Evolutionary conservation across 2,888 invertebrate genomes (phyloP), one percentile per base, ranked within the genome.

Genomic region (Meiosimyza platycephala): DNA sequence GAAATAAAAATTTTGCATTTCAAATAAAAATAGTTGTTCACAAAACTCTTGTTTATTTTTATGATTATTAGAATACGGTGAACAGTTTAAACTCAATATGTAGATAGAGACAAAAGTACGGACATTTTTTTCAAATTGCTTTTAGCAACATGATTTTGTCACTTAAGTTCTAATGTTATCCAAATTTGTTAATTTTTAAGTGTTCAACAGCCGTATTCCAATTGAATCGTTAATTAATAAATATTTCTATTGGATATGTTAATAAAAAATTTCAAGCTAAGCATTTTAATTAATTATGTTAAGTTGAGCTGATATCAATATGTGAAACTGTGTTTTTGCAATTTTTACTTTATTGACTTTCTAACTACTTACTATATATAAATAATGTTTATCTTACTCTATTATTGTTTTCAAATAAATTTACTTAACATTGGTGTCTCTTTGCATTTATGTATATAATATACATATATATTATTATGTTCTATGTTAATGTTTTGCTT

Each of bases 331-430:
- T 22, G 13, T 48, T 12, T 1, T 16, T 40, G 57, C 16, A 67
- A 22, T 48, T 18, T 67, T 55, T 67, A 47, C 13, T 52, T 18
- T 22, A 13, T 7, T 67, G 28, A 18, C n/a, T 52, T 57, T 47
- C 13, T 50, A 16, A 47, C 68, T 52, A 62, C 50, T 62, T 33
- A 68, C 55, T 59, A 57, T 50, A 40, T 59, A 57, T 50, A 40
- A 48, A 57, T 50, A n/a, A 57, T 68, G 59, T 18, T 48, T 28
- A 16, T 60, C 50, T 47, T 33, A 48, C 50, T 62, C 52, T 60
- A 51, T 70, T 54, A 50, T 48, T 60, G 52, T 70, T 70, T 62
- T 28, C 52, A 55, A 64, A 22, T 65, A 57, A 18, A 48, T 64
- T 3, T 40, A 11, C 28, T 54, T 51, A 47, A 47, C 13, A 47